Base-by-base conservation (phyloP, 2,113 vertebrate genomes). In the Hippopotamus amphibius region DNA sequence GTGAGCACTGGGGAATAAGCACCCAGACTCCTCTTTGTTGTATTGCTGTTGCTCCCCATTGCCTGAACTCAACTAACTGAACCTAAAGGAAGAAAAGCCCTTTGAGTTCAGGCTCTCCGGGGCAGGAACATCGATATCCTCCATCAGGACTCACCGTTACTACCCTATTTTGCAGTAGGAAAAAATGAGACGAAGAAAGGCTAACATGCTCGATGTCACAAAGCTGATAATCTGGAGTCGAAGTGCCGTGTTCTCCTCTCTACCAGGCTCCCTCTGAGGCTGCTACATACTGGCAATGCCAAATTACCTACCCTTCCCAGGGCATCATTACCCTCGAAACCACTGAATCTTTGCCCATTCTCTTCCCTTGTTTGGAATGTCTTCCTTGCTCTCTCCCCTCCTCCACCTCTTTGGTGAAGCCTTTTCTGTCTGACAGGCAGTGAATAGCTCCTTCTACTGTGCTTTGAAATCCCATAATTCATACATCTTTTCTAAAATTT, bases 401-500 rank as follows among this genome's bases (percentile, higher is more conserved):
- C 43, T 71, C 55, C 3, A 80, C 22, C 50, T 86, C 55, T n/a
- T 41, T 55, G 10, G 84, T 57, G 80, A 66, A 86, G 12, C 12
- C 55, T 89, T 93, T 59, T 19, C 66, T 61, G 16, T 85, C 19
- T 68, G 81, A 59, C 59, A 77, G 59, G 63, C 14, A 77, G 72
- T 74, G 57, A 82, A 43, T 24, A 43, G 66, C 1, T 74, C 59
- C 50, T 82, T 91, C 9, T 86, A 22, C 17, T 61, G 46, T 65
- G 57, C 80, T 74, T 90, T 86, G 72, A 53, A 95, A 53, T 55
- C 30, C 61, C 63, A 13, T 48, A 74, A 93, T n/a, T 95, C 5
- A 19, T 37, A 21, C 37, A 22, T 76, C n/a, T 71, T 71, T 82
- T 65, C 57, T 65, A 79, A 30, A 46, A 43, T 65, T 84, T 79